These are phyloP conservation scores for Gadopsis marmoratus DNA, from an alignment of 2,797 vertebrate genomes.

Conservation along the genomic window DNA sequence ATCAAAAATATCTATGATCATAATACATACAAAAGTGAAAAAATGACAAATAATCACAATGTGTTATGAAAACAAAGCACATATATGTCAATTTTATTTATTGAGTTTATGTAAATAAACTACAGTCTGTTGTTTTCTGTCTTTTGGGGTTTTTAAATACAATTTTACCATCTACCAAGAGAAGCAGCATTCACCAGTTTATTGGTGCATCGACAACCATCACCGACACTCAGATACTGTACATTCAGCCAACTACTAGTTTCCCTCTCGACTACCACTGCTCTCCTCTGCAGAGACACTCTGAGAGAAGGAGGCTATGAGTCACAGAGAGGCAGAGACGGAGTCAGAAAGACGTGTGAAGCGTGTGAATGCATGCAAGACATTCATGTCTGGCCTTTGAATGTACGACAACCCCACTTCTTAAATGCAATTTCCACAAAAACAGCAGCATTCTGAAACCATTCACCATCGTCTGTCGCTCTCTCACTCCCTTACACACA, in stretches of 20 bases:
- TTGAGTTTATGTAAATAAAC: background rate
- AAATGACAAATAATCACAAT: background rate
- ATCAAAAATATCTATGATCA: background rate
- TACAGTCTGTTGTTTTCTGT: background rate
- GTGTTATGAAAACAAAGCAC: background rate
- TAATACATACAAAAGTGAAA: background rate
- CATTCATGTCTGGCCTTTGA: background rate
- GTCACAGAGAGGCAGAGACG: background rate
- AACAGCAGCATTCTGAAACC: background rate
- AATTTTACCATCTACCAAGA: background rate
- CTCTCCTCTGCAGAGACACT: background rate
- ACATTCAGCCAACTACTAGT: background rate
- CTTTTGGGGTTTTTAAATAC: too few species aligned
- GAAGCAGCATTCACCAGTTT: background rate
- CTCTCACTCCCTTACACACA: background rate
- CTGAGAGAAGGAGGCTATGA: background rate
- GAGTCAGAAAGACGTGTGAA: background rate
- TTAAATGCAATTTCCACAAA: background rate
- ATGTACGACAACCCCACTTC: background rate
- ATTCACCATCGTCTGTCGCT: background rate
- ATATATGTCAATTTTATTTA: too few species aligned
- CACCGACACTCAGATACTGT: background rate
- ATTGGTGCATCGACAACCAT: background rate
- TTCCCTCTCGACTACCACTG: background rate
- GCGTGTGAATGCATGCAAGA: background rate